Evolutionary conservation across 2,113 vertebrate species (phyloP), one percentile per base, ranked within the genome.

Genomic region (Antechinus flavipes): DNA sequence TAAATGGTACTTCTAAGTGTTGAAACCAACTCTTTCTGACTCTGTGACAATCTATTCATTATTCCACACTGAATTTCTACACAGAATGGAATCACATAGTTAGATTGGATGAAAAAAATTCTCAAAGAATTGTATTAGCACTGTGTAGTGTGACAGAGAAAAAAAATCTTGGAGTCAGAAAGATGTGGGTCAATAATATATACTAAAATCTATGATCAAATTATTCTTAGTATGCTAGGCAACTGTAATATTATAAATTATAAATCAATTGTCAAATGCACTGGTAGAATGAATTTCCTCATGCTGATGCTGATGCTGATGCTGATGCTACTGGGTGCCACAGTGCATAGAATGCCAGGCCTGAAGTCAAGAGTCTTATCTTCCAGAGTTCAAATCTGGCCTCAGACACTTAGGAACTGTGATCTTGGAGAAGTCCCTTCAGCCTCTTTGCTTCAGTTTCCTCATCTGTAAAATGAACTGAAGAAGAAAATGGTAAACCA

Each of bases 21-120:
- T 42, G 68, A 23, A 84, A 84, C 1, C 35, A 84, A 84, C 16
- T 22, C 68, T 68, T 35, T 68, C 58, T 61, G 27, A 76, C 5
- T 76, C 35, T 76, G 19, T n/a, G 61, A 68, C 27, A 35, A 68
- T 68, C 12, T 30, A 61, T 61, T 27, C 58, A 30, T 8, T 30
- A 27, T 61, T 61, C 61, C 68, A 22, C 68, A 84, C n/a, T 42
- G 19, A 84, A 84, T 42, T 42, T 84, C 35, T 42, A 84, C n/a
- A 95, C 54, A 95, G 25, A 93, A 68, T 30, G n/a, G 26, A 90
- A 22, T 58, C 14, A 94, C 95, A 89, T 42, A 84, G 93, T 95
- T 95, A 95, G 84, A 94, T 93, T 54, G 19, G 47, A 94, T 97
- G 94, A 96, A 97, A 97, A 93, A 89, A 52, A 52, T 52, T 61